Base-by-base conservation (phyloP, 2,113 vertebrate species). In the Oryzias javanicus region DNA sequence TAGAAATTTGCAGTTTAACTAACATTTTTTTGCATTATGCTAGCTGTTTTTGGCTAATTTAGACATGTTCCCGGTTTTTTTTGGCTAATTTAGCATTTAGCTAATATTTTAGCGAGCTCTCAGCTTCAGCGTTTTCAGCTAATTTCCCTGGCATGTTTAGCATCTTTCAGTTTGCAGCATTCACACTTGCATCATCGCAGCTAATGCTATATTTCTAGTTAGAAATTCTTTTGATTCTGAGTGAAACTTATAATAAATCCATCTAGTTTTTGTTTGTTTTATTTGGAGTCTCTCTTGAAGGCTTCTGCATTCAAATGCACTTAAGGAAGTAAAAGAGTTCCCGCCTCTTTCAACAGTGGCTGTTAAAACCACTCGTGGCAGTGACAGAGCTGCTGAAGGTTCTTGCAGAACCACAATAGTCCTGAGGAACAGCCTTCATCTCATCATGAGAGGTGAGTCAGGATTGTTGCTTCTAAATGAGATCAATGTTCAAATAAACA, bases 371-470 rank as follows among this genome's bases (percentile, higher is more conserved):
- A 13, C 12, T 52, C 1, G 6, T 17, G 41, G 5, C 15, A 16
- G 48, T 10, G 3, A 27, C 4, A 61, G 24, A 0, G 20, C 19
- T 18, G 25, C 42, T 22, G 15, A 49, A 49, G 45, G 4, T 47
- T 51, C 44, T 50, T 18, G 25, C 3, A 58, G 3, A 69, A n/a
- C 44, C 4, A 13, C 6, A 12, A 5, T 8, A 46, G 44, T 3
- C 13, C 46, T n/a, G 46, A 18, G 46, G 19, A 5, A 18, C 46
- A 10, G 13, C n/a, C 12, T 2, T 13, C 17, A 47, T 48, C 24
- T 25, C 51, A 59, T 12, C 60, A 86, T 86, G 83, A 81, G 66
- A 74, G 70, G 83, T 86, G 24, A 79, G 80, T 58, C 24, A 15
- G 17, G 48, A n/a, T 0, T 27, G 42, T 42, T 12, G 46, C 7